These are phyloP conservation scores for Pandemis corylana DNA, from an alignment of 2,888 invertebrate genomes.

Conservation along the genomic window DNA sequence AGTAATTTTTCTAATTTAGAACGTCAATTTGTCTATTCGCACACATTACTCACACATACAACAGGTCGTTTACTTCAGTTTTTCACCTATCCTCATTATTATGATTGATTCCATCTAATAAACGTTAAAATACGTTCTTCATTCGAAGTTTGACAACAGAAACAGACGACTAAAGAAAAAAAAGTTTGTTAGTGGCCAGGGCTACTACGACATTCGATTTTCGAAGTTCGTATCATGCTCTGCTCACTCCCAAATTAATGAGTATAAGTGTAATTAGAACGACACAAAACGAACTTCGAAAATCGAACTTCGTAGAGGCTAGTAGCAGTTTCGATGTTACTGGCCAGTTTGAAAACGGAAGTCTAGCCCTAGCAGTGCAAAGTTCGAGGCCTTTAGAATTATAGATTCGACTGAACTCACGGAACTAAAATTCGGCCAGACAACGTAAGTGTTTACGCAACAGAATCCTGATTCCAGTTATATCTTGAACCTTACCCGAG, in stretches of 20 bases:
- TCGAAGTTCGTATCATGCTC: no score
- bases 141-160: background rate
- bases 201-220: no score
- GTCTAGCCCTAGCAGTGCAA: background rate
- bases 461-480: constrained; percentile 41
- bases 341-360: background rate
- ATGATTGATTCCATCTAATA: no score
- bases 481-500: constrained; percentile 41
- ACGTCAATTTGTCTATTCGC: no score
- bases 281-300: no score
- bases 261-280: no score
- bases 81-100: no score
- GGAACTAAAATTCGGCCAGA: constrained; percentile 29
- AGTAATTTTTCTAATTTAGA: no score
- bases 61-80: no score
- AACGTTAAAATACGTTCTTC: background rate
- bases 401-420: constrained; percentile 8
- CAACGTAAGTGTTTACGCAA: constrained; percentile 37
- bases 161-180: background rate
- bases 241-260: no score
- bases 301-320: background rate
- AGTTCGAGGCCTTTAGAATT: background rate
- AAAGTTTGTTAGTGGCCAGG: background rate
- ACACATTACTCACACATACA: no score
- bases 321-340: background rate